Percentiles rank a stretch among this genome's conserved stretches.
Conservation (phyloP, 2,113 vertebrate species). For the Tyrannus savana region DNA sequence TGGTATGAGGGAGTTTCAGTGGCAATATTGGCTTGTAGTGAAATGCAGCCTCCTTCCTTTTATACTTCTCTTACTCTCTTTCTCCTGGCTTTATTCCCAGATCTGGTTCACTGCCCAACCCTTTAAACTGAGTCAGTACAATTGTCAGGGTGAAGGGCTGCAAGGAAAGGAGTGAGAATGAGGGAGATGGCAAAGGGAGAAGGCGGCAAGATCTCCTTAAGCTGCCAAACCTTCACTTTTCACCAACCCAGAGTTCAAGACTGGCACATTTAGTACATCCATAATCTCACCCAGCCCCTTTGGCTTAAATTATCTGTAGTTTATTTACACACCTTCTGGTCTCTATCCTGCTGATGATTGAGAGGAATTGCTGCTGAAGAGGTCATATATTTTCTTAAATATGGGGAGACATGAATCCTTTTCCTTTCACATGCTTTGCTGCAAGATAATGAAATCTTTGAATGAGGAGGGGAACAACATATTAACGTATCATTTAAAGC, state of each 20-base stretch:
- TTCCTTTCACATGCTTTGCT: not conserved
- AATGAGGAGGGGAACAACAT: not conserved
- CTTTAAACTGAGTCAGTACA: not conserved
- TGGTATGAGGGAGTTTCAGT: not conserved
- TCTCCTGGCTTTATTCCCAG: not conserved
- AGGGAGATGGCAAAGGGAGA: not conserved
- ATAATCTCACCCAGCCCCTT: not conserved
- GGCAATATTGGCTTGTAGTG: not conserved
- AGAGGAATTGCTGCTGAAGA: not conserved
- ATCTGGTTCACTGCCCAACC: not conserved
- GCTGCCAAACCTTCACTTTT: not conserved
- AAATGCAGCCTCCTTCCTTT: not conserved
- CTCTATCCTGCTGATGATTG: not conserved
- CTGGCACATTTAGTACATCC: not conserved
- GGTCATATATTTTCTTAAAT: not conserved
- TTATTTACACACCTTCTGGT: not conserved
- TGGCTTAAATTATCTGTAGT: not conserved
- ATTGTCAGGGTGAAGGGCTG: not conserved
- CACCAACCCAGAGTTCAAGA: not conserved
- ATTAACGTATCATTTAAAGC: not conserved
- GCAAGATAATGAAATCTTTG: not conserved
- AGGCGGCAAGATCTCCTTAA: not conserved
- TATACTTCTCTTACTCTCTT: not conserved
- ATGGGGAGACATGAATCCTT: rapidly evolving
- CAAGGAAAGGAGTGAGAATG: not conserved